Conservation (phyloP, 1,140 invertebrate species). For the Triops longicaudatus region DNA sequence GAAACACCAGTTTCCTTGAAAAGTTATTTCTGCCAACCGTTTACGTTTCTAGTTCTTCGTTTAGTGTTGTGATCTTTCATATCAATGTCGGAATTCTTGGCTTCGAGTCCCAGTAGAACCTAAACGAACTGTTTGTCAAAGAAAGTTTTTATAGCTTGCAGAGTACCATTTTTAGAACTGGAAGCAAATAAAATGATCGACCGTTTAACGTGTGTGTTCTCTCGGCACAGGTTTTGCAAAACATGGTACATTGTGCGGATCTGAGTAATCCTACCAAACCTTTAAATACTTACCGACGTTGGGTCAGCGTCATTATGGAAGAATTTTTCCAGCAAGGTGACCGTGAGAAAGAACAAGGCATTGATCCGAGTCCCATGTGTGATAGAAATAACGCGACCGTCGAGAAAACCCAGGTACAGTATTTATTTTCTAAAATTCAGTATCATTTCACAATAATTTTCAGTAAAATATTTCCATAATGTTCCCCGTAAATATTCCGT, state of each 20-base stretch:
- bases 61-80: too few relatives aligned
- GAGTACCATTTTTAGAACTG: too few relatives aligned
- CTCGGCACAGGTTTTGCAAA: conserved; percentile 77
- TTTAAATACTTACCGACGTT: conserved; percentile 78
- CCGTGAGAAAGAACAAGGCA: conserved; percentile 77
- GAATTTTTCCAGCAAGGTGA: conserved; percentile 97
- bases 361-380: conserved; percentile 97
- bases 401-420: conserved; percentile 93
- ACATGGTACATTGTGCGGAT: conserved; percentile 98
- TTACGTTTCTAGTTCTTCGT: too few relatives aligned
- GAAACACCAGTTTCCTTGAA: too few relatives aligned
- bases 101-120: too few relatives aligned
- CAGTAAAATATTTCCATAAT: not conserved
- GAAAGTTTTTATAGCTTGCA: too few relatives aligned
- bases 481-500: too few relatives aligned
- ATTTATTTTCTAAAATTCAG: conserved; percentile 23
- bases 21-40: too few relatives aligned
- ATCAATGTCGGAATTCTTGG: too few relatives aligned
- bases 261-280: conserved; percentile 99
- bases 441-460: not conserved
- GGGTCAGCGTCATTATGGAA: conserved; percentile 90
- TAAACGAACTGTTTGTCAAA: too few relatives aligned
- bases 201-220: not conserved
- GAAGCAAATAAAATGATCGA: too few relatives aligned
- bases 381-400: conserved; percentile 90